phyloP scores from a whole-genome alignment of 2,113 vertebrate genomes.

The Platichthys stellatus region DNA sequence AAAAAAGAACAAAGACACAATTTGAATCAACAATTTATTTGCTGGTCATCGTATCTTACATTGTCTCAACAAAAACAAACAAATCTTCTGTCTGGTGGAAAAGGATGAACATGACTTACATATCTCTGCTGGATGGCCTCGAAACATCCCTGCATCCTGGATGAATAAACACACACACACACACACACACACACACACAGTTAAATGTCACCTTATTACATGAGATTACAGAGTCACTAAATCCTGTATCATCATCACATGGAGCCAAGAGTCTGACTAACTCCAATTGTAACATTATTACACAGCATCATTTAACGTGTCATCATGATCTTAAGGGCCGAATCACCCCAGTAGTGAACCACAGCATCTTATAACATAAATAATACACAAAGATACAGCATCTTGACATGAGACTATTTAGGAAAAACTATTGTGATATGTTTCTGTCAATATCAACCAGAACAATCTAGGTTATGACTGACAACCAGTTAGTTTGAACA shows the following conservation, averaged over 20 bases:
- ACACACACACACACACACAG: background rate
- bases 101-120: slow-evolving; percentile 83
- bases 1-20: slow-evolving; percentile 9
- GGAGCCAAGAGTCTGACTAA: no score
- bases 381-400: no score
- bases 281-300: no score
- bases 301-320: no score
- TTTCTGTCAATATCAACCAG: background rate
- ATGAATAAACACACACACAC: slow-evolving; percentile 19
- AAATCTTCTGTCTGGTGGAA: slow-evolving; percentile 3
- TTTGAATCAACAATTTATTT: background rate
- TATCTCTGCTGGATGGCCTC: slow-evolving; percentile 96
- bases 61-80: background rate
- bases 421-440: no score
- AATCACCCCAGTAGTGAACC: no score
- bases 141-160: slow-evolving; percentile 95
- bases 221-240: no score
- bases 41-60: background rate
- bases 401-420: no score
- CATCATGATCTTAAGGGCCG: no score
- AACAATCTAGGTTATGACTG: background rate
- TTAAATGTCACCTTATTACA: background rate
- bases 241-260: no score
- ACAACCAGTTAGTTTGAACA: background rate
- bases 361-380: no score